A percentile compares a stretch with the other conserved stretches of the same genome.
Evolutionary conservation across 2,113 vertebrate genomes (phyloP).

Genomic region (Leucopternis melanops): DNA sequence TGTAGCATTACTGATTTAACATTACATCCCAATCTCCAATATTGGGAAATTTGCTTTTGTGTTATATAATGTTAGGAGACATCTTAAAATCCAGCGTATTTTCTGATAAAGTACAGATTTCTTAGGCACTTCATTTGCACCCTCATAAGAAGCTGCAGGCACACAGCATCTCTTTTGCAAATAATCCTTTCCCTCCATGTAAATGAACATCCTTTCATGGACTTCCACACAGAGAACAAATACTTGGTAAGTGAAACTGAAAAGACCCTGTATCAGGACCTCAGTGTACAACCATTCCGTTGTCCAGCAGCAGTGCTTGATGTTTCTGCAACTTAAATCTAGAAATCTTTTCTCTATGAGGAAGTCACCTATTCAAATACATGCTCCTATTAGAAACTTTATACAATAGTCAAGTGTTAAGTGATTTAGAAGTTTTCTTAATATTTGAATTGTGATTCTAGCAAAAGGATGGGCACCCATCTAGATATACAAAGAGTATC

Average conservation of each 20-base stretch:
- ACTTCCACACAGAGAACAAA: background rate
- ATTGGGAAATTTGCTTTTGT: constrained; percentile 38
- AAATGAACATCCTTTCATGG: background rate
- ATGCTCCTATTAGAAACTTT: background rate
- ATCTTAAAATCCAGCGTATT: background rate
- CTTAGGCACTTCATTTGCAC: background rate
- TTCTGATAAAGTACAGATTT: background rate
- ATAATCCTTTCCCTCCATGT: background rate
- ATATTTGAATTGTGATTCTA: background rate
- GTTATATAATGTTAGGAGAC: background rate
- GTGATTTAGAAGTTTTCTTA: background rate
- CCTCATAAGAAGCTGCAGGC: background rate
- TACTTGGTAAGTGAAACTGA: background rate
- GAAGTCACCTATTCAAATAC: background rate
- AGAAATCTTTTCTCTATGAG: background rate
- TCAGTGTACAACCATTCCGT: background rate
- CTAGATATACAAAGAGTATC: background rate
- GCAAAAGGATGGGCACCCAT: background rate
- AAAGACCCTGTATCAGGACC: background rate
- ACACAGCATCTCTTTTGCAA: background rate
- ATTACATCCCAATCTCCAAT: background rate
- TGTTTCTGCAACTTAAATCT: background rate
- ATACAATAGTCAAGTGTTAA: background rate
- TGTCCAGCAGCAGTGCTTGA: background rate
- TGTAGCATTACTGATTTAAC: background rate